A percentile compares a stretch with the other conserved stretches of the same genome.
Conservation (phyloP, 1,140 invertebrate genomes). For the Macrocentrus cingulum region DNA sequence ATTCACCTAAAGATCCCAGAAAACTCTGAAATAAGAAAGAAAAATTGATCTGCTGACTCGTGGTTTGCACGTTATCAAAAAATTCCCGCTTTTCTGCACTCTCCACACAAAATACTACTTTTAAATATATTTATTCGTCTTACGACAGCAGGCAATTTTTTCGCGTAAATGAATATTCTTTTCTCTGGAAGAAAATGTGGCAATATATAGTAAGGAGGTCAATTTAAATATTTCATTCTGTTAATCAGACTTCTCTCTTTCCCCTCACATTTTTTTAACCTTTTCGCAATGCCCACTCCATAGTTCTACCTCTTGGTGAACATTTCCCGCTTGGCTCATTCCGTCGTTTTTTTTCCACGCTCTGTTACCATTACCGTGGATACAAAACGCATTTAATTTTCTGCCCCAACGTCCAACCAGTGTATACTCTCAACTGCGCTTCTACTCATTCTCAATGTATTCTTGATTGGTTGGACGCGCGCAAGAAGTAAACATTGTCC, state of each 20-base stretch:
- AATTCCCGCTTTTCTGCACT: no score
- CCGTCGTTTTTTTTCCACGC: conserved; percentile 2
- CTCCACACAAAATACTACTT: no score
- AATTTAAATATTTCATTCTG: conserved; percentile 31
- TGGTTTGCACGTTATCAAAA: no score
- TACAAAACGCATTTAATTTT: conserved; percentile 26
- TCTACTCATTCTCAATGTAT: neutral
- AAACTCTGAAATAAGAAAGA: no score
- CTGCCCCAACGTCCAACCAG: neutral
- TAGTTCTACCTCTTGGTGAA: neutral
- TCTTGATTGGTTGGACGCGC: no score
- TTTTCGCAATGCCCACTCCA: neutral
- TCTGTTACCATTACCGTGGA: conserved; percentile 14
- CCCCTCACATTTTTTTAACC: neutral
- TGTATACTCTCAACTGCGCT: neutral
- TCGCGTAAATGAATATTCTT: conserved; percentile 10
- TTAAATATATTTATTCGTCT: neutral
- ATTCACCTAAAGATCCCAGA: no score
- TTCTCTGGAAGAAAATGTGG: conserved; percentile 1
- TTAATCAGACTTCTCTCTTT: conserved; percentile 27
- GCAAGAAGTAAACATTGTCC: no score
- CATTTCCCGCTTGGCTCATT: conserved; percentile 9
- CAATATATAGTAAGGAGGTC: conserved; percentile 5
- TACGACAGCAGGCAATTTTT: conserved; percentile 10
- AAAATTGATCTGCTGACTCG: no score